phyloP scores from a whole-genome alignment of 2,797 vertebrate genomes.

The Octomys mimax region DNA sequence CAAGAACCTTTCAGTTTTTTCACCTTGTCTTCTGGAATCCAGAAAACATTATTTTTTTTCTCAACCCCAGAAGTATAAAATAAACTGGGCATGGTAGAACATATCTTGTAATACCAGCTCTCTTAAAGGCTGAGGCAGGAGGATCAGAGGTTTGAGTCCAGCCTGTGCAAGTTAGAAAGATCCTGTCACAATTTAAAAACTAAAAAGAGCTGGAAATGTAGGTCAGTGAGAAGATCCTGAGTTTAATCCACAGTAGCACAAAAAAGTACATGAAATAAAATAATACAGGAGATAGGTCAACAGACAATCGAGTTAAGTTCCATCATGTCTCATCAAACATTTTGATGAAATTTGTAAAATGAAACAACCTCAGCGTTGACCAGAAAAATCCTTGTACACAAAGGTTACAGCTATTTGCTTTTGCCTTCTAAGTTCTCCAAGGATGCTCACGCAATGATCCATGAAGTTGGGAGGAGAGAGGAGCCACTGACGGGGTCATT shows the following conservation, averaged over 20 bases:
- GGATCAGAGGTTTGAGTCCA: background rate
- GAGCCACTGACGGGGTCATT: background rate
- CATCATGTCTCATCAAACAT: conserved; percentile 2
- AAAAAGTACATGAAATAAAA: background rate
- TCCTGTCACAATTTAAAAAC: background rate
- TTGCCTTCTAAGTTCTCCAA: background rate
- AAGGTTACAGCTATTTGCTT: background rate
- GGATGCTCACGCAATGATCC: background rate
- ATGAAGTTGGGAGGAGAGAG: background rate
- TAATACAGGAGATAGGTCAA: background rate
- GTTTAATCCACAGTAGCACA: background rate
- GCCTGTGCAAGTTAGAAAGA: background rate
- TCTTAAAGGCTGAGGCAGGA: background rate
- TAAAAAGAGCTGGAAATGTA: too few relatives aligned
- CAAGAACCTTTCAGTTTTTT: conserved; percentile 9
- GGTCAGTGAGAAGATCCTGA: too few relatives aligned
- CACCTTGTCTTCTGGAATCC: background rate
- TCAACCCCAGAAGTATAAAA: background rate
- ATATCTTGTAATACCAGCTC: background rate
- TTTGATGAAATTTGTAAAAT: conserved; percentile 3
- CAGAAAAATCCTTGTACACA: background rate
- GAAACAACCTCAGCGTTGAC: background rate
- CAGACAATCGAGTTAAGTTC: background rate
- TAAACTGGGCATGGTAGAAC: background rate
- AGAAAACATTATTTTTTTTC: background rate